Evolutionary conservation across 1,140 invertebrate species (phyloP).

Genomic region (Ceratoteleas bidentatus): DNA sequence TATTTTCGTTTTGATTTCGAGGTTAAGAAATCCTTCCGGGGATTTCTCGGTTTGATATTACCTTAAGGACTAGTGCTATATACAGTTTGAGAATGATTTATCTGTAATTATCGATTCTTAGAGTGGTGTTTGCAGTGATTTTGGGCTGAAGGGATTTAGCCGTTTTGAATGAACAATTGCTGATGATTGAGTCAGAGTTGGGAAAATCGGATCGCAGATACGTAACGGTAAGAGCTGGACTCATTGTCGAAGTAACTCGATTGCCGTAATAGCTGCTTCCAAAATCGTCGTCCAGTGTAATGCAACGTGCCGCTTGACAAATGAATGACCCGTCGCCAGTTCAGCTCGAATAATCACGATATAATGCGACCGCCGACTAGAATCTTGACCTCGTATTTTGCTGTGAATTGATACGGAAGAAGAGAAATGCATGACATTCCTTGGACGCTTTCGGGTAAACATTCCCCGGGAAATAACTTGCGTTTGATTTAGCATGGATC

Average conservation of each 20-base stretch:
- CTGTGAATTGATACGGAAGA: conserved; percentile 25
- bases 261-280: conserved; percentile 42
- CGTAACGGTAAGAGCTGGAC: conserved; percentile 35
- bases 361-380: conserved; percentile 35
- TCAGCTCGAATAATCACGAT: conserved; percentile 49
- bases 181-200: conserved; percentile 35
- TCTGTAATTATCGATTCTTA: too few relatives aligned
- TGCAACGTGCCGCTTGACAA: conserved; percentile 34
- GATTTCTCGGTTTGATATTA: too few relatives aligned
- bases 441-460: too few relatives aligned
- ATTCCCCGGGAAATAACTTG: too few relatives aligned
- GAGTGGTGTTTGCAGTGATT: too few relatives aligned
- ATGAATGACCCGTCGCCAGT: conserved; percentile 50
- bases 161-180: background rate
- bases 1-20: too few relatives aligned
- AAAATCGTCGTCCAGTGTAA: conserved; percentile 49
- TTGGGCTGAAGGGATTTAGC: too few relatives aligned
- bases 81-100: too few relatives aligned
- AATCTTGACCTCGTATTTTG: conserved; percentile 39
- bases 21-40: too few relatives aligned
- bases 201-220: conserved; percentile 18
- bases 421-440: conserved; percentile 8
- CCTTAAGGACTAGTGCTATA: too few relatives aligned
- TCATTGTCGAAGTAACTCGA: conserved; percentile 40
- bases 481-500: too few relatives aligned